Evolutionary conservation across 2,888 invertebrate genomes (phyloP), one percentile per base, ranked within the genome.

Genomic region (Cyclophora punctaria): DNA sequence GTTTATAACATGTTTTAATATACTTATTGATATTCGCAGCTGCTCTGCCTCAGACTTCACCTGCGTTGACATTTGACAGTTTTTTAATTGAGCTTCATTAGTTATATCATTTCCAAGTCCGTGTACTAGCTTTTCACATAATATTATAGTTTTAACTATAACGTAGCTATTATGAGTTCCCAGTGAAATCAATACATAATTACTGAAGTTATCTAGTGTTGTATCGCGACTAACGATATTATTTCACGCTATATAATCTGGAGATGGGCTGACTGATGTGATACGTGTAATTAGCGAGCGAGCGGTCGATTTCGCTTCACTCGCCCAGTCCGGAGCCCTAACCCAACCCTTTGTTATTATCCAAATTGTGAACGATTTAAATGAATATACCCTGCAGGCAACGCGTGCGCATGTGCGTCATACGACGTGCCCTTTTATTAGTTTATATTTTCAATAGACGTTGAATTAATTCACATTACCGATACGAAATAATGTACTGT

Each of bases 41-140:
- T 79, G 80, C 69, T 45, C 42, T 52, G 55, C 51, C 60, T 59
- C 51, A 54, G 51, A 56, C 46, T 51, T 66, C 80, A 83, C 83
- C 84, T 83, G 83, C 82, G 66, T 60, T 83, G 84, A 81, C 86
- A 84, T 86, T 85, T 78, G 62, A 58, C 64, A 58, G 64, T 60
- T 55, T 59, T 56, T 50, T 57, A 66, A 49, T 51, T 59, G 47
- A 54, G 42, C 42, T 34, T 35, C 20, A 5, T 37, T 37, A 37
- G 4, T 5, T 37, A 5, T 37, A 37, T 37, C 5, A 37, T 37
- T 5, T 2, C 37, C 37, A 37, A 4, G 4, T 37, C 1, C 4
- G 4, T 37, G 4, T 2, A 37, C 37, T 37, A 37, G 37, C 37
- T 37, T 20, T 20, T 20, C 20, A 20, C 20, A 20, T 20, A 20